Evolutionary conservation across 2,888 invertebrate genomes (phyloP).

Genomic region (Portevinia maculata): DNA sequence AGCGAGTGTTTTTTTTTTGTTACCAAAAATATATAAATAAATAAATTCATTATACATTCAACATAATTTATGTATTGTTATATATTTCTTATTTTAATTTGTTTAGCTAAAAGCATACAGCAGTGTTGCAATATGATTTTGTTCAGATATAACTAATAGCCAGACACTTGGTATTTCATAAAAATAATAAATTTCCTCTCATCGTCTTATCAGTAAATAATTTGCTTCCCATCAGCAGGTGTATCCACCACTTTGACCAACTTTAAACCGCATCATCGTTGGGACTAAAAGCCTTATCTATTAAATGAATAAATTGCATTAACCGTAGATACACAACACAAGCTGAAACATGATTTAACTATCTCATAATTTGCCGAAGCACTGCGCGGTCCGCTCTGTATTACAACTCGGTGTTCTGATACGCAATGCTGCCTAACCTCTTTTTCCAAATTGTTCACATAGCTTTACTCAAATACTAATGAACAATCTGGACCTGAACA

Average conservation of each 20-base stretch:
- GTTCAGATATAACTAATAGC: conserved; percentile 17
- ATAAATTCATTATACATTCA: too few species aligned
- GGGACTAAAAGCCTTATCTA: conserved; percentile 50
- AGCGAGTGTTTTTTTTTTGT: too few species aligned
- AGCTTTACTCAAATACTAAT: conserved; percentile 31
- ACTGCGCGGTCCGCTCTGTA: conserved; percentile 19
- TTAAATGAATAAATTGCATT: conserved; percentile 71
- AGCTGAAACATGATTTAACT: conserved; percentile 71
- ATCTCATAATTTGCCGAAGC: conserved; percentile 71
- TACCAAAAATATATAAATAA: too few species aligned
- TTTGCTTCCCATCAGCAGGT: conserved; percentile 72
- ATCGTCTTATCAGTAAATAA: conserved; percentile 67
- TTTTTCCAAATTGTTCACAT: conserved; percentile 22
- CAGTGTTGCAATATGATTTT: conserved; percentile 35
- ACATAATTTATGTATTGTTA: too few species aligned
- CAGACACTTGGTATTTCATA: conserved; percentile 18
- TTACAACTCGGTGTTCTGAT: conserved; percentile 4
- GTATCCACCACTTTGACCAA: conserved; percentile 27
- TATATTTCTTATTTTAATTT: too few species aligned
- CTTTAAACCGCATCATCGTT: conserved; percentile 21
- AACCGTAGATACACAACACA: conserved; percentile 58
- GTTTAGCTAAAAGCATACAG: too few species aligned
- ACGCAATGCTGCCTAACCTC: conserved; percentile 35
- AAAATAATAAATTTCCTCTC: conserved; percentile 58
- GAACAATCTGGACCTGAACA: conserved; percentile 24